Evolutionary conservation across 2,888 invertebrate genomes (phyloP).

Genomic region (Andrena praecox): DNA sequence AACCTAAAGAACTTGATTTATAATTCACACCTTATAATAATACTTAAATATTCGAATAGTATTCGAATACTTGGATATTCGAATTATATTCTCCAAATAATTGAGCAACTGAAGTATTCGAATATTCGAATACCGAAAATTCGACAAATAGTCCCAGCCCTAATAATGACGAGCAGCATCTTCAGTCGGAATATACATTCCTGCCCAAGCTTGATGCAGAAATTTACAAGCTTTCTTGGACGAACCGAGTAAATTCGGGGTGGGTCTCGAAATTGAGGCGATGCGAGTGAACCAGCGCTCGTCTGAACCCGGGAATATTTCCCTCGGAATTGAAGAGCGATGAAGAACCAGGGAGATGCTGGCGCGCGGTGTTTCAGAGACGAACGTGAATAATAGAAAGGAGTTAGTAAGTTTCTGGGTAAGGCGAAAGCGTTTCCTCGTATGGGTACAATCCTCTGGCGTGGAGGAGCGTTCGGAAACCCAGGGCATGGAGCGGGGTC

Average conservation of each 20-base stretch:
- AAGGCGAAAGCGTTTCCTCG: slow-evolving; percentile 34
- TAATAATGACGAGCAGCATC: not conserved
- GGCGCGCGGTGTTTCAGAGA: not conserved
- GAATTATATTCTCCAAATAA: too few species aligned
- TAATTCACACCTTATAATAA: too few species aligned
- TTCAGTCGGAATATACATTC: slow-evolving; percentile 22
- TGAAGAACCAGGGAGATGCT: not conserved
- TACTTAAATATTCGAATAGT: too few species aligned
- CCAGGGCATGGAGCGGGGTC: not conserved
- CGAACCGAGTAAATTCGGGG: not conserved
- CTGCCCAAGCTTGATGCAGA: not conserved
- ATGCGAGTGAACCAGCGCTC: not conserved
- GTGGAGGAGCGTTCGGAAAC: slow-evolving; percentile 7
- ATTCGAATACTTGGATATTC: too few species aligned
- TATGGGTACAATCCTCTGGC: slow-evolving; percentile 18
- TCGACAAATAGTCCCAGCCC: too few species aligned
- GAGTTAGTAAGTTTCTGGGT: slow-evolving; percentile 18
- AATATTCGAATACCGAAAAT: too few species aligned
- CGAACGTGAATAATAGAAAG: slow-evolving; percentile 70
- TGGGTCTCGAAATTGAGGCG: slow-evolving; percentile 12
- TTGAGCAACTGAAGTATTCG: too few species aligned
- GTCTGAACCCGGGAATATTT: not conserved
- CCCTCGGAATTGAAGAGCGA: not conserved
- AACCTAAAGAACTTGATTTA: too few species aligned
- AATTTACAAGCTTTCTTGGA: not conserved